A percentile compares a stretch with the other conserved stretches of the same genome.
phyloP scores from a whole-genome alignment of 2,888 invertebrate genomes.

The Drosophila conformis region DNA sequence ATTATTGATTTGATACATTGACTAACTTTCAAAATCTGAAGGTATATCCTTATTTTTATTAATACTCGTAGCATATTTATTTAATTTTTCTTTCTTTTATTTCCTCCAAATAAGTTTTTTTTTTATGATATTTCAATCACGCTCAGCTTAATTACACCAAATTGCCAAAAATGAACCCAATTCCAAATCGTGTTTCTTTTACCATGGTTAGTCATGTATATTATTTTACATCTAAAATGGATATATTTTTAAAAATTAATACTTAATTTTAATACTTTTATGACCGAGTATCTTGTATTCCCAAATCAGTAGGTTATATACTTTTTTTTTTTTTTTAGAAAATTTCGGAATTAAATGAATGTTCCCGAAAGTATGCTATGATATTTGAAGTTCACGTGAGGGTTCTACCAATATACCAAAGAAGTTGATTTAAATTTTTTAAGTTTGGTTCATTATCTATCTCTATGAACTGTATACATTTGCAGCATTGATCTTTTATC shows the following conservation, averaged over 20 bases:
- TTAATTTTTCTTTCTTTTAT: neutral
- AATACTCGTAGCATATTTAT: neutral
- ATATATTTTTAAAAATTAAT: neutral
- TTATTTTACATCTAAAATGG: neutral
- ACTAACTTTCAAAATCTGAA: neutral
- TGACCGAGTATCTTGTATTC: neutral
- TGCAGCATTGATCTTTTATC: neutral
- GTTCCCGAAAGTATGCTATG: constrained; percentile 6
- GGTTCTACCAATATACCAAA: neutral
- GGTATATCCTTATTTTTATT: neutral
- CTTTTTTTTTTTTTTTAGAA: neutral
- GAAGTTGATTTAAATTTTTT: neutral
- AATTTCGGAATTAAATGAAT: neutral
- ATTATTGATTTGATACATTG: neutral
- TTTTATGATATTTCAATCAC: neutral
- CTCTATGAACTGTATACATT: neutral
- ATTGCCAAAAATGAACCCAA: neutral
- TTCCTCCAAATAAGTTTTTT: neutral
- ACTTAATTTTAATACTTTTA: neutral
- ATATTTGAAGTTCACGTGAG: neutral
- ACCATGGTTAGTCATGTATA: neutral
- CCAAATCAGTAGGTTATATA: neutral
- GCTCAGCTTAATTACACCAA: neutral
- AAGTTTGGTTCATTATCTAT: neutral
- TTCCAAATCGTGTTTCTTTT: neutral